These are phyloP conservation scores for Myioborus melanocephalus DNA, from an alignment of 2,797 vertebrate species.

Conservation along the genomic window DNA sequence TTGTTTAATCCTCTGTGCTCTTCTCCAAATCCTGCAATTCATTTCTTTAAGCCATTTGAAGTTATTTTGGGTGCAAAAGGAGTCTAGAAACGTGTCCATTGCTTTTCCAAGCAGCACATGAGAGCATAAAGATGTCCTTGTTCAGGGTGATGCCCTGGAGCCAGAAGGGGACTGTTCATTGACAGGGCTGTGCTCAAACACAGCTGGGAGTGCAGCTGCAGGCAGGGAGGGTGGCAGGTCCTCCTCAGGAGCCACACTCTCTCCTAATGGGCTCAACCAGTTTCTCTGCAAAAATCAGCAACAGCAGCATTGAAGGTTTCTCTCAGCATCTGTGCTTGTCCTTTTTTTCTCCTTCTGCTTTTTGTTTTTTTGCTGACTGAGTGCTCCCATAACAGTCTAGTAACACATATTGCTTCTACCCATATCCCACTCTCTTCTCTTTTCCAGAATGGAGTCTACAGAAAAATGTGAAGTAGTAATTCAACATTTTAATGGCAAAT, in stretches of 20 bases:
- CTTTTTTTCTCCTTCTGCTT: background rate
- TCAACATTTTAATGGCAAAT: slow-evolving; percentile 98
- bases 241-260: background rate
- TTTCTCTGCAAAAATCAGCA: background rate
- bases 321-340: background rate
- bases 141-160: background rate
- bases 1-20: background rate
- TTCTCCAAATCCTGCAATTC: background rate
- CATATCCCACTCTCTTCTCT: slow-evolving; percentile 24
- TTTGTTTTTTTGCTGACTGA: background rate
- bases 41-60: background rate
- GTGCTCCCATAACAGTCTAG: background rate
- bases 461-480: slow-evolving; percentile 99
- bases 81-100: background rate
- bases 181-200: background rate
- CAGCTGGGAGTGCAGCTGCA: background rate
- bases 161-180: background rate
- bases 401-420: background rate
- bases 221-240: background rate
- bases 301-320: slow-evolving; percentile 26
- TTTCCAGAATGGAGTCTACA: slow-evolving; percentile 94
- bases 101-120: background rate
- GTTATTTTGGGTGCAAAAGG: background rate
- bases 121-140: background rate
- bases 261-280: background rate